Evolutionary conservation across 2,113 vertebrate species (phyloP).

Genomic region (Crotalus tigris): DNA sequence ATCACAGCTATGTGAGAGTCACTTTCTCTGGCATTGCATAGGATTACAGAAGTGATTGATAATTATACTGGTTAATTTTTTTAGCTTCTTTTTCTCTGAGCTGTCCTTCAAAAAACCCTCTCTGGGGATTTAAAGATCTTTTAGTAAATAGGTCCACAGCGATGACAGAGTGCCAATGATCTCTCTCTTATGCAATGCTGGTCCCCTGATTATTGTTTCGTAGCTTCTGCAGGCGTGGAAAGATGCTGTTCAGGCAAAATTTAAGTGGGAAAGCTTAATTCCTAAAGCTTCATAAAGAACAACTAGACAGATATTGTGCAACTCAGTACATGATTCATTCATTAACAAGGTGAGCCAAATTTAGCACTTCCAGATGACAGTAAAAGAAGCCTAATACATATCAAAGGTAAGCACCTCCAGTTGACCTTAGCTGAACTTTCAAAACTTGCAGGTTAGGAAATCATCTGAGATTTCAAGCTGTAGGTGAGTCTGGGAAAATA

Average conservation of each 20-base stretch:
- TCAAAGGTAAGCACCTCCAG: background rate
- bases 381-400: background rate
- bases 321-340: background rate
- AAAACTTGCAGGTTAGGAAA: background rate
- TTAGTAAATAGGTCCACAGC: background rate
- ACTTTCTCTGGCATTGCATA: conserved; percentile 37
- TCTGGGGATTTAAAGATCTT: conserved; percentile 24
- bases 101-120: conserved; percentile 12
- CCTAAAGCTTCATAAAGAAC: conserved; percentile 23
- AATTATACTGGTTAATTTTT: conserved; percentile 9
- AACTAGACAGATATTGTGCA: background rate
- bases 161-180: background rate
- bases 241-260: background rate
- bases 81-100: conserved; percentile 26
- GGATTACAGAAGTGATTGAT: conserved; percentile 11
- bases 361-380: background rate
- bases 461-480: background rate
- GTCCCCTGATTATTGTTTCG: conserved; percentile 18
- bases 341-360: background rate
- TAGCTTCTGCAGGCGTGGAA: conserved; percentile 14
- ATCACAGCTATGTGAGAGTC: background rate
- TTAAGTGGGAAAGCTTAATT: conserved; percentile 30
- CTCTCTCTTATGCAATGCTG: background rate
- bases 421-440: background rate
- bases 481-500: background rate